Evolutionary conservation across 23 tunicate species (phyloP), one percentile per base, ranked within the genome.

Genomic region (Botrylloides violaceus): DNA sequence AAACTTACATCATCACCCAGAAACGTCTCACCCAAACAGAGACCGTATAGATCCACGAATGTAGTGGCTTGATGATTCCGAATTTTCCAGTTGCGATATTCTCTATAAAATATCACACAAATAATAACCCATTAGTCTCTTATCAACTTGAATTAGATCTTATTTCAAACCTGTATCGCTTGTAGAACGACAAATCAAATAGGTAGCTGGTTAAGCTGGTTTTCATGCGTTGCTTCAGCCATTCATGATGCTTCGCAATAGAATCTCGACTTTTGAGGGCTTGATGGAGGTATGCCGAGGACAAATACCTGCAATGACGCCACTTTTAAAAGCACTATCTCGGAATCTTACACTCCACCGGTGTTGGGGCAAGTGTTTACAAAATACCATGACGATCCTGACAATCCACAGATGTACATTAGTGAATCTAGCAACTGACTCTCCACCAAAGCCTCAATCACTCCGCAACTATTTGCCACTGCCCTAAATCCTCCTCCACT

Each of bases 401-500:
- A 80, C 7, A 80, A 58, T 12, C 84, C 84, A 4, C 58, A 22
- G 5, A 61, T 63, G 59, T 80, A 80, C 33, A 76, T 71, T 38
- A 80, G 27, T 29, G 84, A 36, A 33, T 71, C 84, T 15, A 80
- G 58, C 2, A 80, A 43, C 20, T 77, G 77, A 19, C 59, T 76
- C 35, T 80, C 84, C 21, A 37, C 26, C 18, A 80, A 29, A 3
- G 84, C 84, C 21, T 61, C 78, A 76, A 80, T 70, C 21, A 66
- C 84, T 0, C 84, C 84, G 1, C 62, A 30, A 49, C 59, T 61
- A 3, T 64, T 71, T 6, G 77, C 73, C 6, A 61, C 58, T 0
- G 84, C 84, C 34, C 84, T 43, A 61, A 71, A 80, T 25, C 84
- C 84, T 12, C 84, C 84, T 9, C 84, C 84, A 2, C 77, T 53